Evolutionary conservation across 2,888 invertebrate species (phyloP).

Genomic region (Amphipyra tragopoginis): DNA sequence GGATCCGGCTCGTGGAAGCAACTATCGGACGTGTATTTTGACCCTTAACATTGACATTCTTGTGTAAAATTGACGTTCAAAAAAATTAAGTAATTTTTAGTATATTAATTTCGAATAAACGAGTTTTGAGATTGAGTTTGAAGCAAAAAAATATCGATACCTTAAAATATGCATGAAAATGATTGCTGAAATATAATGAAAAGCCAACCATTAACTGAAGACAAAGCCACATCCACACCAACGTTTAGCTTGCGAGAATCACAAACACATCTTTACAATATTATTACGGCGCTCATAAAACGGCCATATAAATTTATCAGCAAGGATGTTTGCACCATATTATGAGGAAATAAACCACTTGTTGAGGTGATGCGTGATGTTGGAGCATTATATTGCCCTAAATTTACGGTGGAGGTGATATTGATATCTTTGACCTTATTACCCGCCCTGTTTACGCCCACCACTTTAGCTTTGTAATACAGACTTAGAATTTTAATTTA

Average conservation of each 20-base stretch:
- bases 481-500: constrained; percentile 9
- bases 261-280: constrained; percentile 36
- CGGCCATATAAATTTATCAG: constrained; percentile 54
- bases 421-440: constrained; percentile 62
- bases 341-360: constrained; percentile 72
- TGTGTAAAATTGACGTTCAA: no score
- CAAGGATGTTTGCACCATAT: constrained; percentile 58
- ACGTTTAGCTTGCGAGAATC: neutral
- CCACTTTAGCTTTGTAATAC: constrained; percentile 18
- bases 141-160: no score
- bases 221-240: no score
- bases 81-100: no score
- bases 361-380: constrained; percentile 66
- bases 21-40: no score
- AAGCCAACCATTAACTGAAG: no score
- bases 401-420: constrained; percentile 50
- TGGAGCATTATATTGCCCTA: constrained; percentile 44
- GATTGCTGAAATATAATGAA: no score
- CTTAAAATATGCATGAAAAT: no score
- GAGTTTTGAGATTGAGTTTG: no score
- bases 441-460: constrained; percentile 22
- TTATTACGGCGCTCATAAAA: constrained; percentile 28
- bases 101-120: no score
- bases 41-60: no score
- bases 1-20: no score